Evolutionary conservation across 2,113 vertebrate species (phyloP).

Genomic region (Microcebus murinus): DNA sequence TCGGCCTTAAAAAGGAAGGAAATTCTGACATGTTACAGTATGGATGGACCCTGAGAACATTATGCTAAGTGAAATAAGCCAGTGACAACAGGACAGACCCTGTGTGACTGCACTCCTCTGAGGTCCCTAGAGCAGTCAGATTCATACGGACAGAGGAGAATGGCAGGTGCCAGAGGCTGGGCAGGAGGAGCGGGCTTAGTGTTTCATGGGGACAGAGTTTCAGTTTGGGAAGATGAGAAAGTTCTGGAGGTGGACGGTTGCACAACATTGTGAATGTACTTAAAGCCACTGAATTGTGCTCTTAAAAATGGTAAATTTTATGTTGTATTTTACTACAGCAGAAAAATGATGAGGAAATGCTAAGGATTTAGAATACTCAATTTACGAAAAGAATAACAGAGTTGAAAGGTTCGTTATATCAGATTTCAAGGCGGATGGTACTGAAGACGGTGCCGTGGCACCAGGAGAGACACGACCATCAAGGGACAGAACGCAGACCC

Average conservation of each 20-base stretch:
- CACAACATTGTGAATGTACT: neutral
- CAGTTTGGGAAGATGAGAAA: neutral
- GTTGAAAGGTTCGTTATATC: neutral
- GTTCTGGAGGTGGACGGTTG: neutral
- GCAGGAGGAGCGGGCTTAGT: neutral
- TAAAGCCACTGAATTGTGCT: neutral
- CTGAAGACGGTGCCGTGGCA: fast-evolving
- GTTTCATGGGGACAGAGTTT: neutral
- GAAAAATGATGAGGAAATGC: neutral
- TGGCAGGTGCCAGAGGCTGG: neutral
- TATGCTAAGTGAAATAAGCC: neutral
- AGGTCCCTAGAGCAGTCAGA: neutral
- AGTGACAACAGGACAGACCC: too few species aligned
- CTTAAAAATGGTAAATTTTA: neutral
- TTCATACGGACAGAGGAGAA: neutral
- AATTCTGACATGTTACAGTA: too few species aligned
- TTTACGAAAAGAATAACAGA: neutral
- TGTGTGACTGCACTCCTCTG: neutral
- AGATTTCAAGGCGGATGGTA: neutral
- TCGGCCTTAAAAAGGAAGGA: too few species aligned
- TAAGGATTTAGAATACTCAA: neutral
- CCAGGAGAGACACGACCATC: fast-evolving
- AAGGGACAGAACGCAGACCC: fast-evolving
- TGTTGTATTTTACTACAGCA: neutral
- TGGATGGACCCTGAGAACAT: neutral